Evolutionary conservation across 2,888 invertebrate genomes (phyloP).

Genomic region (Erebia aethiops): DNA sequence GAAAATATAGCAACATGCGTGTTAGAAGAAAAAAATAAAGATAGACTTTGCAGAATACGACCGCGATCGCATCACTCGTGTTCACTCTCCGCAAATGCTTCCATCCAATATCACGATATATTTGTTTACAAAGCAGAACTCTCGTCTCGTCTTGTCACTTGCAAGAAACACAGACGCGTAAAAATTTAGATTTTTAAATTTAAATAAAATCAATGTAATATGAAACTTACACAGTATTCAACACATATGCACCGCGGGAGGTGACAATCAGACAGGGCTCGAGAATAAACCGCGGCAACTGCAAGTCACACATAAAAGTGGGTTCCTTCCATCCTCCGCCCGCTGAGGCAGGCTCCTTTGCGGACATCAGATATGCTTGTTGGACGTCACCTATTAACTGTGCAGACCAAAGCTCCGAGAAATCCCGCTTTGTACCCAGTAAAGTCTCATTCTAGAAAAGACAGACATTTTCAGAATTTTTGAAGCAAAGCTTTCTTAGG

Average conservation of each 20-base stretch:
- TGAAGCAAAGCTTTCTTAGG: no score
- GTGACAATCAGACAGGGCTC: slow-evolving; percentile 83
- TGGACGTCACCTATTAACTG: slow-evolving; percentile 68
- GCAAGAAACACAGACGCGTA: no score
- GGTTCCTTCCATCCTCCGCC: slow-evolving; percentile 68
- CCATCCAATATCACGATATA: no score
- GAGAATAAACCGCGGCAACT: slow-evolving; percentile 68
- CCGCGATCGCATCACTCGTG: no score
- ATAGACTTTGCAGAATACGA: no score
- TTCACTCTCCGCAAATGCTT: no score
- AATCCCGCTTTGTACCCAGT: slow-evolving; percentile 63
- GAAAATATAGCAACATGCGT: no score
- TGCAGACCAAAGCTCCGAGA: slow-evolving; percentile 69
- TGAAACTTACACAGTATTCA: slow-evolving; percentile 75
- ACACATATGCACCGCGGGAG: slow-evolving; percentile 78
- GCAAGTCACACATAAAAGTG: slow-evolving; percentile 73
- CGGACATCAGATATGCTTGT: slow-evolving; percentile 65
- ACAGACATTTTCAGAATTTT: no score
- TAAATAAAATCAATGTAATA: neutral
- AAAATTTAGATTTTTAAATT: no score
- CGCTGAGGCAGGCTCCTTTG: slow-evolving; percentile 55
- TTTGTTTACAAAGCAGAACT: no score
- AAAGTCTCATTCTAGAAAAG: slow-evolving; percentile 61
- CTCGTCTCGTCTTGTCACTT: no score
- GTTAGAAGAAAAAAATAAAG: no score